Percentiles rank a stretch among this genome's conserved stretches.
Evolutionary conservation across 53 echinoderm and acorn worm species (phyloP).

Genomic region (Paracentrotus lividus): DNA sequence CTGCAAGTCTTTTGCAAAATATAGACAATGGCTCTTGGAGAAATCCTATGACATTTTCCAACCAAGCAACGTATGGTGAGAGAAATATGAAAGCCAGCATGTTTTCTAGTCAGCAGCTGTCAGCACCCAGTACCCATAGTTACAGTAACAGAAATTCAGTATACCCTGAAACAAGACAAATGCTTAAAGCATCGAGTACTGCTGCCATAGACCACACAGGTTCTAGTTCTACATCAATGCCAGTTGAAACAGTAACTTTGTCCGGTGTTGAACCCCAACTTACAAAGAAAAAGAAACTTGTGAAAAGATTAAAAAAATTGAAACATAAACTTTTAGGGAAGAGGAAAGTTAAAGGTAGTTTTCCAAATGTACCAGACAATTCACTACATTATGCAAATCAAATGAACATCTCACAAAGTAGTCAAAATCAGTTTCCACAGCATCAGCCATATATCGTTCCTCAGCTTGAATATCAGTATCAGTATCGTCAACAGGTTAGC

Average conservation of each 20-base stretch:
- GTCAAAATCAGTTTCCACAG: not conserved
- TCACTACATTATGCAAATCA: constrained; percentile 20
- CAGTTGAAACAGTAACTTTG: not conserved
- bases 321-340: not conserved
- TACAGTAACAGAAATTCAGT: not conserved
- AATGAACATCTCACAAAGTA: not conserved
- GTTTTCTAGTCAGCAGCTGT: not conserved
- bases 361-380: not conserved
- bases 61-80: not conserved
- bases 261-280: not conserved
- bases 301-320: constrained; percentile 37
- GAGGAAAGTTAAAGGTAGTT: not conserved
- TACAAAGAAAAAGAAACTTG: constrained; percentile 26
- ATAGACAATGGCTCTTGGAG: not conserved
- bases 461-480: not conserved
- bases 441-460: not conserved
- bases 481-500: not conserved
- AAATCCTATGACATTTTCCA: not conserved
- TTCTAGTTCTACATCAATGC: not conserved
- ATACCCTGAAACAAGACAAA: not conserved
- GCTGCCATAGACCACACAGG: not conserved
- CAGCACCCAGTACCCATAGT: not conserved
- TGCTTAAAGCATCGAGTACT: not conserved
- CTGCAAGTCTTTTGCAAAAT: not conserved
- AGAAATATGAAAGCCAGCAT: not conserved